Evolutionary conservation across 2,888 invertebrate species (phyloP).

Genomic region (Branchellion lobata): DNA sequence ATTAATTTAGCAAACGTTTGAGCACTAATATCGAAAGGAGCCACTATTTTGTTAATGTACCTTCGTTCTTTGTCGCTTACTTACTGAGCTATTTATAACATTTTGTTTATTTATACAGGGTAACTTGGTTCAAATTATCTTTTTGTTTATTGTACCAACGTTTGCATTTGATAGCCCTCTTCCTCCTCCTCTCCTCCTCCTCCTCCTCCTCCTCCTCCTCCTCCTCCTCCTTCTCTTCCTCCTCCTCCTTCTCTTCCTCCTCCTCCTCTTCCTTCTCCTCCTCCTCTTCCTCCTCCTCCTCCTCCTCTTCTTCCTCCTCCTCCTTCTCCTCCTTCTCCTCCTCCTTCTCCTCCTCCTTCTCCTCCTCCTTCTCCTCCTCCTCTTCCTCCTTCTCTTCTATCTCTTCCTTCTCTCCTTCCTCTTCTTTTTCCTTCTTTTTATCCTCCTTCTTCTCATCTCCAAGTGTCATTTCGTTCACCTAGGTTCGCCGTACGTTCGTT

Average conservation of each 20-base stretch:
- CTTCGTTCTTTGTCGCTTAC: neutral
- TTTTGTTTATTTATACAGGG: slow-evolving; percentile 21
- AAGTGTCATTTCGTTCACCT: too few relatives aligned
- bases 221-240: too few relatives aligned
- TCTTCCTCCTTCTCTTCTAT: too few relatives aligned
- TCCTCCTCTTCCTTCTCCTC: too few relatives aligned
- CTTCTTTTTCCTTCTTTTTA: neutral
- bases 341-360: too few relatives aligned
- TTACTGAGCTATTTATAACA: slow-evolving; percentile 1
- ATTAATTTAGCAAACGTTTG: neutral
- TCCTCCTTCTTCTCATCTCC: neutral
- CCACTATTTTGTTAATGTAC: neutral
- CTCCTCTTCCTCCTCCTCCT: too few relatives aligned
- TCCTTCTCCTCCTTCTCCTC: neutral
- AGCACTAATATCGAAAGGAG: neutral
- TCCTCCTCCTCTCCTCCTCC: neutral
- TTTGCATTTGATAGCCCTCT: neutral
- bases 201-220: too few relatives aligned
- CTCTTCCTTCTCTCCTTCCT: neutral
- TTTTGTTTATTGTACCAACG: neutral
- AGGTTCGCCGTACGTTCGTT: neutral
- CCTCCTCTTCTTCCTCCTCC: too few relatives aligned
- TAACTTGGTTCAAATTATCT: slow-evolving; percentile 17
- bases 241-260: neutral
- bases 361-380: too few relatives aligned